These are phyloP conservation scores for Ganaspis sp. DNA, from an alignment of 1,140 invertebrate genomes.

Conservation along the genomic window DNA sequence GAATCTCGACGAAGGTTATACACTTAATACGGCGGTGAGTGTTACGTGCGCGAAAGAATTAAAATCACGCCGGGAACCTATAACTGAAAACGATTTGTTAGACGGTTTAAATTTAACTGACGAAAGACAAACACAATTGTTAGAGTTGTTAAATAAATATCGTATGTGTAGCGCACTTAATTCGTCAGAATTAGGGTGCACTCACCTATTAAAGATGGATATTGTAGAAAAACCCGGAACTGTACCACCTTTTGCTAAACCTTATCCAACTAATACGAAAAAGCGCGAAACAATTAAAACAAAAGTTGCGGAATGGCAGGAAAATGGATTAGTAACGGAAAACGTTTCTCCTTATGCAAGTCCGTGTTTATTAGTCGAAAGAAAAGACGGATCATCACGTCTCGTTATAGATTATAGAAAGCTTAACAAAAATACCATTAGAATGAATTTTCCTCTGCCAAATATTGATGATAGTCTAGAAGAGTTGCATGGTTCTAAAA, in stretches of 20 bases:
- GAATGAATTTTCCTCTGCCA: constrained; percentile 26
- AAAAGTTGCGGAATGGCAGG: not conserved
- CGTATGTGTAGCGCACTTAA: not conserved
- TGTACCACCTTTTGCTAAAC: not conserved
- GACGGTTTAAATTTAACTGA: not conserved
- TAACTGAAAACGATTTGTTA: not conserved
- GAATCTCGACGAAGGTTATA: not conserved
- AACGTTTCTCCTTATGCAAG: not conserved
- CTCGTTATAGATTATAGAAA: not conserved
- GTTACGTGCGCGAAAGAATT: not conserved
- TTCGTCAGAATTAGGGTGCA: not conserved
- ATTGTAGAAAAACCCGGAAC: not conserved
- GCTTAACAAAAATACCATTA: constrained; percentile 53
- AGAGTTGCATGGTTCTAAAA: not conserved
- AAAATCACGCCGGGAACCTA: not conserved
- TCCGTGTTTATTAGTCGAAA: not conserved
- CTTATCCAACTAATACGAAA: not conserved
- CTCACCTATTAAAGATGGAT: not conserved
- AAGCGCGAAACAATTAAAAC: not conserved
- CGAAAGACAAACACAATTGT: not conserved
- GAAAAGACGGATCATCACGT: not conserved
- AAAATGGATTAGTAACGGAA: not conserved
- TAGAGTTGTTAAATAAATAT: not conserved
- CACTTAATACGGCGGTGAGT: not conserved
- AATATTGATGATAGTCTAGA: constrained; percentile 34